Percentiles rank a stretch among this genome's conserved stretches.
phyloP scores from a whole-genome alignment of 2,888 invertebrate genomes.

The Agriopis leucophaearia region DNA sequence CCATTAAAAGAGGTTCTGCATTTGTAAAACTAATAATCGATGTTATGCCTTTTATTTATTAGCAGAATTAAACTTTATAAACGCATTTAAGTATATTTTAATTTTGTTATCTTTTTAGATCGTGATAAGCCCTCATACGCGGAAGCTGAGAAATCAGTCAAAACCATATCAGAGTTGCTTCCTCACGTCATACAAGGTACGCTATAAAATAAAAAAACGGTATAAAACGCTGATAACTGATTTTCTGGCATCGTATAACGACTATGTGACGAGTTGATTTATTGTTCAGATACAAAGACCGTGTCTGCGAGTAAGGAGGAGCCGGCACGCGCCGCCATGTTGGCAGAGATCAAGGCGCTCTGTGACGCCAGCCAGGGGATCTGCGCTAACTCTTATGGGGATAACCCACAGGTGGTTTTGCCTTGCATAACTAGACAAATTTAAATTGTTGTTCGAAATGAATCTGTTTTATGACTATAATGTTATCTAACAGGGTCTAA shows the following conservation, averaged over 20 bases:
- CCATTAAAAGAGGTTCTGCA: too few species aligned
- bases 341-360: constrained; percentile 50
- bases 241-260: not conserved
- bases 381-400: constrained; percentile 42
- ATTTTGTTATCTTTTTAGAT: constrained; percentile 44
- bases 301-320: constrained; percentile 48
- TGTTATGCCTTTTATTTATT: too few species aligned
- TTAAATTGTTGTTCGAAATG: constrained; percentile 1
- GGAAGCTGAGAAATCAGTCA: constrained; percentile 52
- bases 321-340: constrained; percentile 46
- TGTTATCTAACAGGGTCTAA: constrained; percentile 11
- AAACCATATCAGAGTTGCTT: constrained; percentile 54
- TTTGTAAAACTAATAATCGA: too few species aligned
- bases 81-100: too few species aligned
- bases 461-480: not conserved
- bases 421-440: too few species aligned
- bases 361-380: constrained; percentile 53
- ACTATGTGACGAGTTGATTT: not conserved
- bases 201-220: too few species aligned
- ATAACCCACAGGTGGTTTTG: constrained; percentile 35
- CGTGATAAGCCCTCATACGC: constrained; percentile 55
- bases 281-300: constrained; percentile 51
- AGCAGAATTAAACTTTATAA: too few species aligned
- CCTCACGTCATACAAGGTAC: constrained; percentile 58
- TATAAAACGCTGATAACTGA: not conserved